A percentile compares a stretch with the other conserved stretches of the same genome.
Conservation (phyloP, 2,113 vertebrate species). For the Grantiella picta region DNA sequence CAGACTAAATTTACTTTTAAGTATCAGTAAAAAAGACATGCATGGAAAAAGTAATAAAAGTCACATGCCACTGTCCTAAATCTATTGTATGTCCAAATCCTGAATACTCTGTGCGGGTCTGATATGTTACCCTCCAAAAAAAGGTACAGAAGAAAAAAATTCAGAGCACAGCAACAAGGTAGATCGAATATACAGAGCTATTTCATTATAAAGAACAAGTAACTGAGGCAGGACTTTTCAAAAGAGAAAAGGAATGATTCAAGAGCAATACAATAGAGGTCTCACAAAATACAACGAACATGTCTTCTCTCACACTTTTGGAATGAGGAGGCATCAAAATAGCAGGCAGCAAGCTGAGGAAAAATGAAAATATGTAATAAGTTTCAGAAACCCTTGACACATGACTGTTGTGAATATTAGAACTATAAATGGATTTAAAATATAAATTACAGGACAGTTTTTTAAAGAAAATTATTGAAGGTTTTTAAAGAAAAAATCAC, state of each 20-base stretch:
- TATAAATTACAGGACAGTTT: background rate
- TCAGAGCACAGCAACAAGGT: background rate
- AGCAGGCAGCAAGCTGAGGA: background rate
- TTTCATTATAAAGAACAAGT: background rate
- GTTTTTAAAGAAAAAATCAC: background rate
- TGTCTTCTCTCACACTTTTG: background rate
- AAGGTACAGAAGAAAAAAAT: background rate
- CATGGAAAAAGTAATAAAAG: background rate
- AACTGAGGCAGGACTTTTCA: background rate
- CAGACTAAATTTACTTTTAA: background rate
- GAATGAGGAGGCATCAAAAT: background rate
- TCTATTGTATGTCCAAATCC: background rate
- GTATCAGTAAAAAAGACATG: background rate
- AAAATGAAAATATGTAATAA: background rate
- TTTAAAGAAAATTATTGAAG: background rate
- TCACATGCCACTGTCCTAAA: fast-evolving
- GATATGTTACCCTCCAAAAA: background rate
- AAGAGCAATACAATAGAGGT: background rate
- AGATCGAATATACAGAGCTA: background rate
- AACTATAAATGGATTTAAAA: background rate
- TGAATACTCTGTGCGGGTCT: background rate
- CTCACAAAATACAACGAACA: background rate
- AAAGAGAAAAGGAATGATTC: background rate
- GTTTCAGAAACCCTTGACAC: background rate
- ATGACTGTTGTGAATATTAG: background rate